These are phyloP conservation scores for Halcyon chelicuti DNA, from an alignment of 2,797 vertebrate species.

Conservation along the genomic window DNA sequence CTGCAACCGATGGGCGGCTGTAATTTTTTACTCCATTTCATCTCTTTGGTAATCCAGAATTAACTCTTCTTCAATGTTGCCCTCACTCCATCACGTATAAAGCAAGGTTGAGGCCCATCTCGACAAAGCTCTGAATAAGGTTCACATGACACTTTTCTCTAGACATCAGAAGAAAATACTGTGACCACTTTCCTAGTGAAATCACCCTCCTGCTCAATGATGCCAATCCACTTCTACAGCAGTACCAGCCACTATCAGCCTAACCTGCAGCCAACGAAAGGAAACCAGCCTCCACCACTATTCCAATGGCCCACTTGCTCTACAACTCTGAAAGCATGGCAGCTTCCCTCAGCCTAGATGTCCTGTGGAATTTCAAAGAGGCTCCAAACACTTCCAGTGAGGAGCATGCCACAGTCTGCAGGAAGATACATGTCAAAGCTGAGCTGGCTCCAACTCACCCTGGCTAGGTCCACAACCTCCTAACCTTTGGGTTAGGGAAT, in stretches of 20 bases:
- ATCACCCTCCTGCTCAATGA: background rate
- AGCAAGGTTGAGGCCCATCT: background rate
- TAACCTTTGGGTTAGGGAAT: background rate
- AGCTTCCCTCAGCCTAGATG: background rate
- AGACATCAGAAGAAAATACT: background rate
- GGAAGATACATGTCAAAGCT: background rate
- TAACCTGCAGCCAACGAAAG: background rate
- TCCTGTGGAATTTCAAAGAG: background rate
- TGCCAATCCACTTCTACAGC: background rate
- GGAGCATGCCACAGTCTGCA: rapidly evolving
- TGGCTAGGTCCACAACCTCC: background rate
- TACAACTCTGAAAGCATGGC: background rate
- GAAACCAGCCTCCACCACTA: background rate
- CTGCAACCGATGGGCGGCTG: background rate
- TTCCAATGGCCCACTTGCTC: background rate
- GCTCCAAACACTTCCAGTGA: background rate
- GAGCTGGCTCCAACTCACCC: background rate
- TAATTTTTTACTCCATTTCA: background rate
- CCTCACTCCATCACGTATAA: background rate
- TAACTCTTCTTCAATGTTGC: background rate
- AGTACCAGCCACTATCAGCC: background rate
- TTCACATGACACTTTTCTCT: background rate
- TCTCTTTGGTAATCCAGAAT: background rate
- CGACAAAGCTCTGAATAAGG: background rate
- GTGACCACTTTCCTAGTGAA: background rate